Conservation (phyloP, 2,797 vertebrate genomes). For the Sebastes oblongus region DNA sequence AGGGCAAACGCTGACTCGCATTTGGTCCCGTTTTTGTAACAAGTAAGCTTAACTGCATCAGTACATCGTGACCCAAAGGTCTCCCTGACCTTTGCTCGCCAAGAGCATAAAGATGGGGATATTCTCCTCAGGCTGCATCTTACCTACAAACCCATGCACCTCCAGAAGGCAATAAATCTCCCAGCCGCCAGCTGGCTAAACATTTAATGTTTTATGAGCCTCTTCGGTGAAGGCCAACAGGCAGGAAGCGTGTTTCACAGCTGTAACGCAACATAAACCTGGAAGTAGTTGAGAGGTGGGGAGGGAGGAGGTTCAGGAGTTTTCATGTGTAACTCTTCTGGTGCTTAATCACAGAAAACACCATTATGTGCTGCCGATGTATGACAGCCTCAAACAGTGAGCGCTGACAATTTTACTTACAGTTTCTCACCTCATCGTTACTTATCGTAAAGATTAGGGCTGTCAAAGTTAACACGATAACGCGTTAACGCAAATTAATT, state of each 20-base stretch:
- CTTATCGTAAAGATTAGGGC: not conserved
- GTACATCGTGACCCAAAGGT: conserved; percentile 12
- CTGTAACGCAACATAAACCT: conserved; percentile 14
- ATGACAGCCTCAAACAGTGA: conserved; percentile 35
- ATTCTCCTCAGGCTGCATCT: conserved; percentile 8
- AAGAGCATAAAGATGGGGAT: conserved; percentile 39
- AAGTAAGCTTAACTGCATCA: conserved; percentile 21
- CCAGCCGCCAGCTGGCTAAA: conserved; percentile 42
- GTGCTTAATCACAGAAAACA: conserved; percentile 24
- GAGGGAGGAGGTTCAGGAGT: not conserved
- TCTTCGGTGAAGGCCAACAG: conserved; percentile 38
- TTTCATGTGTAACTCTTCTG: conserved; percentile 6
- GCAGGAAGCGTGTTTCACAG: conserved; percentile 28
- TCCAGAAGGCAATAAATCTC: conserved; percentile 30
- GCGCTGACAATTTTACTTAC: not conserved
- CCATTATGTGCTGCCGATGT: conserved; percentile 14
- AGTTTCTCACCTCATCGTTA: not conserved
- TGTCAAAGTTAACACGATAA: no score
- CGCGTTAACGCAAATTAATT: no score
- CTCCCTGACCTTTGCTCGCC: conserved; percentile 48
- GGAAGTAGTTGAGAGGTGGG: not conserved
- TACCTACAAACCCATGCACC: conserved; percentile 30
- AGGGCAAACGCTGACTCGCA: conserved; percentile 6
- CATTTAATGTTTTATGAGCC: conserved; percentile 47
- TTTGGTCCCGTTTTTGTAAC: conserved; percentile 20